phyloP scores from a whole-genome alignment of 2,113 vertebrate genomes.

The Xyliphius kryptos region DNA sequence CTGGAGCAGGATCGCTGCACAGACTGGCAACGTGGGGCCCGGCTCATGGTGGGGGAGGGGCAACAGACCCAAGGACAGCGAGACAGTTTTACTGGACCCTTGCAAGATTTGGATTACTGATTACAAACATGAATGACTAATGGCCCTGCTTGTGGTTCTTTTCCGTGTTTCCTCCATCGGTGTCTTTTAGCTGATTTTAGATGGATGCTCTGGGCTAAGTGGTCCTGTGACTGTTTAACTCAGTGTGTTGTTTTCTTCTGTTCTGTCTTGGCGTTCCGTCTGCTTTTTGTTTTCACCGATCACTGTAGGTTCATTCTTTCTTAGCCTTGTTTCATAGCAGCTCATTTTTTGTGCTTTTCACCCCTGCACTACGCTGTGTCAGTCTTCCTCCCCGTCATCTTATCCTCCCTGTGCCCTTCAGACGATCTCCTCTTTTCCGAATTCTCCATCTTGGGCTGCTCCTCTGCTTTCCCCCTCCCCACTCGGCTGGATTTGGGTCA shows the following conservation, averaged over 20 bases:
- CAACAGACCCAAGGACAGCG: constrained; percentile 51
- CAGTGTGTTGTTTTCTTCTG: constrained; percentile 25
- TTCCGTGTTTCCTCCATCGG: constrained; percentile 39
- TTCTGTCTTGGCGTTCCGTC: constrained; percentile 6
- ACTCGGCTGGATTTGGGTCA: constrained; percentile 56
- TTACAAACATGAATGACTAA: constrained; percentile 46
- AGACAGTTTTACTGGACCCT: constrained; percentile 59
- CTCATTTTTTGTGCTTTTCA: constrained; percentile 25
- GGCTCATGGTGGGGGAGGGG: constrained; percentile 68
- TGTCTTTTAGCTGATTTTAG: constrained; percentile 30
- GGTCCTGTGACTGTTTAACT: constrained; percentile 24
- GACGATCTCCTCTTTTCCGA: constrained; percentile 47
- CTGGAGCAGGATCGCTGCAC: constrained; percentile 44
- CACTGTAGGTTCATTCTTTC: constrained; percentile 34
- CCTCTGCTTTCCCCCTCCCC: constrained; percentile 23
- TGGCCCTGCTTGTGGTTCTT: constrained; percentile 29
- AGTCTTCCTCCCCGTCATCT: constrained; percentile 32
- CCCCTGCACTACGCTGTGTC: constrained; percentile 34
- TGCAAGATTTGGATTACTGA: constrained; percentile 51
- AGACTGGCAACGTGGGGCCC: constrained; percentile 60
- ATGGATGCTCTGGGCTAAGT: constrained; percentile 30
- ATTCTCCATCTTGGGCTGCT: constrained; percentile 40
- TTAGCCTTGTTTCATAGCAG: constrained; percentile 19
- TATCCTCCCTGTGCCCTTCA: constrained; percentile 61
- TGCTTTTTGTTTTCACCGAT: constrained; percentile 18